Evolutionary conservation across 2,888 invertebrate species (phyloP), one percentile per base, ranked within the genome.

Genomic region (Agrotis puta): DNA sequence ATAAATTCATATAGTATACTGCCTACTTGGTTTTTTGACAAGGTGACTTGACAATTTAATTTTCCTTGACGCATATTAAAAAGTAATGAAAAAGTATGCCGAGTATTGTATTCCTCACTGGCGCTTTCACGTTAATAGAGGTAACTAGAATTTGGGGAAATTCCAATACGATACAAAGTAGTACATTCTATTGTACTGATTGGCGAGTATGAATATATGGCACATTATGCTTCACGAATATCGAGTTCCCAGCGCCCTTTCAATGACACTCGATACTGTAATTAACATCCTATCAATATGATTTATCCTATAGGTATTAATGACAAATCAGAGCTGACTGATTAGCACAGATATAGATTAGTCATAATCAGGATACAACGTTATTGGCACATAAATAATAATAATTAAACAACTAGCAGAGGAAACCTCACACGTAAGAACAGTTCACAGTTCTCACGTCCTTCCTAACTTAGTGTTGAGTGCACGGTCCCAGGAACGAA

Each of bases 401-500:
- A 89, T 86, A 88, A 89, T 86, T 79, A 83, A 88, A 88, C 86
- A 84, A 86, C 83, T 85, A 83, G 85, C 79, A 85, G 70, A 77
- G 51, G 57, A 70, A 84, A 80, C 83, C 87, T 80, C 72, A 84
- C 77, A 85, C 72, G 82, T 79, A 85, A 81, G 83, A 86, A 85
- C 69, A 61, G 77, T 70, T 76, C 81, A 85, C 69, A 61, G 77
- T 68, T 76, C 81, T 73, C 82, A 83, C 85, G 76, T 77, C 61
- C 77, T 81, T 70, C 73, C 73, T 74, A 71, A 83, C 72, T 87
- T 85, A 83, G 88, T 86, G 90, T 87, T 88, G 88, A 92, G 90
- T 89, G 89, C 89, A 88, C 82, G 87, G 77, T 77, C 81, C 86
- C 85, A 85, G 76, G 77, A 87, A 86, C 88, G 88, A 92, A 92